phyloP scores from a whole-genome alignment of 2,797 vertebrate genomes.

The Tarsius wallacei region DNA sequence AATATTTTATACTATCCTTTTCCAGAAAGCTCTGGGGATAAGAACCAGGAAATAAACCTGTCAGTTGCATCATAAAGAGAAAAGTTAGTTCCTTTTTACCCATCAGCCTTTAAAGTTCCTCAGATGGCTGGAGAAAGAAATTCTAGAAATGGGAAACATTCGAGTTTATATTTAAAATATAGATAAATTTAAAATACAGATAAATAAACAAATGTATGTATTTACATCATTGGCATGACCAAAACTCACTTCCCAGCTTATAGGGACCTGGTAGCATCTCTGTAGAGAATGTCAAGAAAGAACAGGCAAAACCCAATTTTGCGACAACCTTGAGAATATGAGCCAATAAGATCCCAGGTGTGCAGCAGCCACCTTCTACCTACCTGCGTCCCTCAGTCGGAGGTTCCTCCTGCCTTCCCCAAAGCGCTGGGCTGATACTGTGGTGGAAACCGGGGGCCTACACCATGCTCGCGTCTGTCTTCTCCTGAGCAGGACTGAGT shows the following conservation, averaged over 20 bases:
- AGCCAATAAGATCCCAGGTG: background rate
- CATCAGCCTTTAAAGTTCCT: background rate
- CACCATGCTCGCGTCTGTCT: background rate
- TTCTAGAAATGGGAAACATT: background rate
- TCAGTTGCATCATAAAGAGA: slow-evolving; percentile 17
- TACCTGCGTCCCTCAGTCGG: background rate
- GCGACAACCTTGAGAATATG: background rate
- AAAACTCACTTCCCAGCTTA: background rate
- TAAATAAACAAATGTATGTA: background rate
- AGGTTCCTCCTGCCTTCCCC: background rate
- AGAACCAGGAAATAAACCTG: background rate
- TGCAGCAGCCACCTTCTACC: background rate
- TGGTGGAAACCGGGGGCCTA: background rate
- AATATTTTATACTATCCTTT: slow-evolving; percentile 18
- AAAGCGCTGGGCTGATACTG: background rate
- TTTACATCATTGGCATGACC: background rate
- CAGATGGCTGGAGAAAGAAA: background rate
- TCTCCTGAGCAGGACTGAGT: background rate
- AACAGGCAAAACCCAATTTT: background rate
- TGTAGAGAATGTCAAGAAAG: background rate
- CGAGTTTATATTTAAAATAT: background rate
- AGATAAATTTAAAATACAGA: too few relatives aligned
- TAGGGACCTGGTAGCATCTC: background rate
- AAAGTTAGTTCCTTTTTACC: slow-evolving; percentile 29
- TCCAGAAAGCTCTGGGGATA: background rate